A percentile compares a stretch with the other conserved stretches of the same genome.
phyloP scores from a whole-genome alignment of 2,888 invertebrate species.

The Cantharis rufa region DNA sequence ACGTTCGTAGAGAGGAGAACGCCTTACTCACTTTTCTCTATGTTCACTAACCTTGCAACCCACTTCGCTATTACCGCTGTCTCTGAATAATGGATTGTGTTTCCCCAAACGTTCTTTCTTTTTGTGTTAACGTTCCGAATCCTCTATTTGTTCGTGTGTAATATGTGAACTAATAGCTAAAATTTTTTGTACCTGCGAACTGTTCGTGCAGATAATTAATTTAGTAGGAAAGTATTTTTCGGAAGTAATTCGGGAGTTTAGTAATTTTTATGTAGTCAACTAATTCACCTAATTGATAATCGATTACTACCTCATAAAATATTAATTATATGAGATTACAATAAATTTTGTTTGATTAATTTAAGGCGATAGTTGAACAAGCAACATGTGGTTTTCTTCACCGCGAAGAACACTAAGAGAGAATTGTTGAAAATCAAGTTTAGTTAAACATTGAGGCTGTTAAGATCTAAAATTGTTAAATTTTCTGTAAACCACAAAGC shows the following conservation, averaged over 20 bases:
- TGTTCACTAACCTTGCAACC: slow-evolving; percentile 35
- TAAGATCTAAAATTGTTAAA: slow-evolving; percentile 5
- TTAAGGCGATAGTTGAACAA: neutral
- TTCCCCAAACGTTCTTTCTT: slow-evolving; percentile 41
- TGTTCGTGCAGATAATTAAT: slow-evolving; percentile 26
- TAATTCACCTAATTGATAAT: neutral
- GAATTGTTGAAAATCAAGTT: slow-evolving; percentile 4
- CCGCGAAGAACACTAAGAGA: neutral
- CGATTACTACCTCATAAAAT: neutral
- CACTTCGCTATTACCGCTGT: slow-evolving; percentile 46
- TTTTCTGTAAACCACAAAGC: slow-evolving; percentile 3
- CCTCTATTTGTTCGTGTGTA: slow-evolving; percentile 34
- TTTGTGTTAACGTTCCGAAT: slow-evolving; percentile 31
- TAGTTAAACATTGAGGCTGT: slow-evolving; percentile 1
- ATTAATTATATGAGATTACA: neutral
- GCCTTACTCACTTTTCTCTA: slow-evolving; percentile 24
- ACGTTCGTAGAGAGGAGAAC: slow-evolving; percentile 10
- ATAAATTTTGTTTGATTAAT: neutral
- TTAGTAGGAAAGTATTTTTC: slow-evolving; percentile 20
- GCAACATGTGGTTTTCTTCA: slow-evolving; percentile 2
- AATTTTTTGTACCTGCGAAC: slow-evolving; percentile 22
- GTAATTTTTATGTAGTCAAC: neutral
- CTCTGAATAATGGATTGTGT: slow-evolving; percentile 47
- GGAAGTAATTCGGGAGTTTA: slow-evolving; percentile 4
- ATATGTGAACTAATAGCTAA: slow-evolving; percentile 28